Evolutionary conservation across 2,888 invertebrate genomes (phyloP).

Genomic region (Azorinus chamasolen): DNA sequence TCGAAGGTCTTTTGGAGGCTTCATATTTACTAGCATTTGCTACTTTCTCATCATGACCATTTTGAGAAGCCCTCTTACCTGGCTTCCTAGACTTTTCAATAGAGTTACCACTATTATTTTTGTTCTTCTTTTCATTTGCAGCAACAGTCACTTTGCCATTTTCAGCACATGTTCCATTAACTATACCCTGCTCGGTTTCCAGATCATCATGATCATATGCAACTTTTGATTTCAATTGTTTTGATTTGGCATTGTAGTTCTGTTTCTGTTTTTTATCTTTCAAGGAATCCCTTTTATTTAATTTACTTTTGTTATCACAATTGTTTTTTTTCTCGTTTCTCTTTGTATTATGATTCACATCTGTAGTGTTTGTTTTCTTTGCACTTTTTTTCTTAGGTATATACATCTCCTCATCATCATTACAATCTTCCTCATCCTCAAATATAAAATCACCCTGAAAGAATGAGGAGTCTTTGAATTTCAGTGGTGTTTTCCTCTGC

Average conservation of each 20-base stretch:
- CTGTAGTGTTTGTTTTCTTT: conserved; percentile 22
- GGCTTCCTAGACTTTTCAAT: neutral
- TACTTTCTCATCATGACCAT: too few relatives aligned
- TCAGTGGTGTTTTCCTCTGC: conserved; percentile 57
- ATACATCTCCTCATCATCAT: conserved; percentile 30
- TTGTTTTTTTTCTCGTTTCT: conserved; percentile 12
- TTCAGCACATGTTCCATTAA: neutral
- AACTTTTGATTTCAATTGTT: neutral
- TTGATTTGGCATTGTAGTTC: conserved; percentile 12
- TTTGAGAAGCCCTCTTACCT: too few relatives aligned
- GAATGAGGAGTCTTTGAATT: conserved; percentile 63
- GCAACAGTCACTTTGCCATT: neutral
- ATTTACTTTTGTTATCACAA: neutral
- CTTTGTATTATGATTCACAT: conserved; percentile 46
- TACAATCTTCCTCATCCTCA: conserved; percentile 49
- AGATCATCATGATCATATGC: neutral
- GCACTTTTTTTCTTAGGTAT: conserved; percentile 43
- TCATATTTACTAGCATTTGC: too few relatives aligned
- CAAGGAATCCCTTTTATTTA: conserved; percentile 5
- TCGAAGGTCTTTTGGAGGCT: too few relatives aligned
- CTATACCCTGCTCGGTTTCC: neutral
- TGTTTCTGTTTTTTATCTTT: conserved; percentile 22
- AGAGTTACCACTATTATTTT: neutral
- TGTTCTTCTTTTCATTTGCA: conserved; percentile 5
- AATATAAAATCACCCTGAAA: conserved; percentile 65